Base-by-base conservation (phyloP, 2,113 vertebrate genomes). In the Coptodon rendalli region DNA sequence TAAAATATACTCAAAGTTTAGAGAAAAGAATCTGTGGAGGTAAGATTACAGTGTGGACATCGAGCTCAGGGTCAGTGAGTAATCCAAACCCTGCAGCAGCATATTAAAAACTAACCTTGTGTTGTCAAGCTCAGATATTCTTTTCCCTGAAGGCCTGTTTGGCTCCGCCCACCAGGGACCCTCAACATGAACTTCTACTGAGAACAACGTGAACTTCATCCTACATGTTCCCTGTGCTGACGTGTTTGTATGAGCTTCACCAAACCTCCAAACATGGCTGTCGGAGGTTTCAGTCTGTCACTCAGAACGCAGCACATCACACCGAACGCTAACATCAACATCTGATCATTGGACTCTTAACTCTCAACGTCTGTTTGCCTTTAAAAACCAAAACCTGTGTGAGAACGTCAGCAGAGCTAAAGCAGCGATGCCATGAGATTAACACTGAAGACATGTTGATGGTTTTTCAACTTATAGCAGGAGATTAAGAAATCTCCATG, bases 71-170 rank as follows among this genome's bases (percentile, higher is more conserved):
- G n/a, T 45, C 66, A 0, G 66, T 9, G 38, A 73, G 68, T 10
- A 11, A 27, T 45, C 40, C 24, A 29, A 19, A 76, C 2, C 14
- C 22, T 6, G 68, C 68, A 73, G 22, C 66, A 43, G 22, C 68
- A 10, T 0, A 0, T 73, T 16, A 27, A 10, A 27, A 22, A 73
- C 8, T 0, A 73, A 45, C 2, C 2, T 45, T 0, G 6, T 66
- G 2, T 0, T 27, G 66, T 71, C 34, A 9, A 24, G 13, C 36
- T 43, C 66, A 43, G 68, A 5, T 17, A 45, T 45, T 10, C 5
- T 0, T 8, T 27, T 11, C 40, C 9, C 40, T 48, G 16, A 50
- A 78, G 68, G 16, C 31, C 27, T 4, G 45, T 78, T 50, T 50
- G 45, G 48, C 24, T 12, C 71, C 27, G 2, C 24, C 43, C 71